Base-by-base conservation (phyloP, 2,888 invertebrate species). In the Nineta flava region DNA sequence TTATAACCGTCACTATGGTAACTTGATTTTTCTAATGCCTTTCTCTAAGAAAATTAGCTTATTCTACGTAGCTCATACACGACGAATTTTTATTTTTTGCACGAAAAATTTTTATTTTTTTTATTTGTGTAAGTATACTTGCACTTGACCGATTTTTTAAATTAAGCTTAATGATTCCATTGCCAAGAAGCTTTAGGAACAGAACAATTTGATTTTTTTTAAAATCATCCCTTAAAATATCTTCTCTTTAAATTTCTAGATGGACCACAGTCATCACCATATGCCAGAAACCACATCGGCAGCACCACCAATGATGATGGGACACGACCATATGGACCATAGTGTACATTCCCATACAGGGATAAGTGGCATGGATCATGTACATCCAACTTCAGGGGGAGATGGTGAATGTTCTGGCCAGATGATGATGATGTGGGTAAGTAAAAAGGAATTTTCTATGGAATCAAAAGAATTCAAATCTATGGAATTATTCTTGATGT, bases 351-450 rank as follows among this genome's bases (percentile, higher is more conserved):
- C 57, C 59, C 54, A 59, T 26, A 2, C 60, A 41, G 48, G 50
- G 19, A 57, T 58, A 21, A 53, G 34, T 13, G 55, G 50, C 10
- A 58, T 59, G 41, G 49, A 46, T n/a, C 48, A 53, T 1, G 57
- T 57, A 51, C 52, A 50, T 49, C 56, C 57, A 46, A 53, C 51
- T 26, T 44, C 19, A 47, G 53, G 51, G 13, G 48, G 21, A 21
- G 21, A 19, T 2, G 13, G 21, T 21, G 17, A 6, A 43, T 21
- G 13, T 26, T 13, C 47, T 41, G 9, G 44, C 15, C 45, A 51
- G 45, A 49, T 48, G 26, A 47, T 53, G 48, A 63, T 61, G 54
- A 66, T 65, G 65, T 59, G 57, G 59, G 65, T 65, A 57, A 53
- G 63, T 60, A 5, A 6, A 55, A 38, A 40, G 19, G 15, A 12